A percentile compares a stretch with the other conserved stretches of the same genome.
phyloP scores from a whole-genome alignment of 2,888 invertebrate genomes.

The Andrena haemorrhoa region DNA sequence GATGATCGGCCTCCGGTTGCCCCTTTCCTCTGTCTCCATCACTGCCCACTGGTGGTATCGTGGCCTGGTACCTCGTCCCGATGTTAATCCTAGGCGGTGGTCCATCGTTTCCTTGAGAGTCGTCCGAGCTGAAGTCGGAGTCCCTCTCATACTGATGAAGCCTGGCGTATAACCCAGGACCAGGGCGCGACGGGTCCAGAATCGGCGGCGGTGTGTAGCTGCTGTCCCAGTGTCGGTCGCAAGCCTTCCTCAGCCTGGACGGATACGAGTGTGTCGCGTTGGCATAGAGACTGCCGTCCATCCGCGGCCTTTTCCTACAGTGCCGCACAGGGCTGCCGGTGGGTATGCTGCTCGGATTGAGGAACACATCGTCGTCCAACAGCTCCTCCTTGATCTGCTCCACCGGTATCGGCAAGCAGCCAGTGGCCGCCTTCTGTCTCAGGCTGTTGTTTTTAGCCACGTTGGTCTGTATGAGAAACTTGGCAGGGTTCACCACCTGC shows the following conservation, averaged over 20 bases:
- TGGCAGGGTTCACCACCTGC: conserved; percentile 82
- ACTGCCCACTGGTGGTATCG: conserved; percentile 87
- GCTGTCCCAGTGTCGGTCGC: conserved; percentile 84
- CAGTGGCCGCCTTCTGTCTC: conserved; percentile 76
- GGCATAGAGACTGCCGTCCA: conserved; percentile 86
- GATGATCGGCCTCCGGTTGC: conserved; percentile 87
- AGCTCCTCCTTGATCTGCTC: conserved; percentile 88
- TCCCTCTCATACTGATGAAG: conserved; percentile 83
- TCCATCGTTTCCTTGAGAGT: conserved; percentile 83
- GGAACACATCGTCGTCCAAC: conserved; percentile 90
- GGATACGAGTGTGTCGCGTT: conserved; percentile 83
- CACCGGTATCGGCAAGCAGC: conserved; percentile 78
- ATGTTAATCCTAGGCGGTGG: conserved; percentile 93
- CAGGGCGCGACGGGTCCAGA: conserved; percentile 95
- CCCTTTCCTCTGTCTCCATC: conserved; percentile 86
- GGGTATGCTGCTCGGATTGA: conserved; percentile 91
- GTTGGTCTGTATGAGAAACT: conserved; percentile 81
- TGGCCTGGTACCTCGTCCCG: conserved; percentile 94
- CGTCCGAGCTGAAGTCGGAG: conserved; percentile 82
- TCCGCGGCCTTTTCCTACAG: conserved; percentile 88
- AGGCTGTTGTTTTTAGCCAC: conserved; percentile 69
- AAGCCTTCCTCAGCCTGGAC: conserved; percentile 83
- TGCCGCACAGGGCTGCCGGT: conserved; percentile 87
- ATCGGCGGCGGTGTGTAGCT: conserved; percentile 97
- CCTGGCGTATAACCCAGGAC: conserved; percentile 91